These are phyloP conservation scores for Crypturellus undulatus DNA, from an alignment of 2,113 vertebrate genomes.

Conservation along the genomic window DNA sequence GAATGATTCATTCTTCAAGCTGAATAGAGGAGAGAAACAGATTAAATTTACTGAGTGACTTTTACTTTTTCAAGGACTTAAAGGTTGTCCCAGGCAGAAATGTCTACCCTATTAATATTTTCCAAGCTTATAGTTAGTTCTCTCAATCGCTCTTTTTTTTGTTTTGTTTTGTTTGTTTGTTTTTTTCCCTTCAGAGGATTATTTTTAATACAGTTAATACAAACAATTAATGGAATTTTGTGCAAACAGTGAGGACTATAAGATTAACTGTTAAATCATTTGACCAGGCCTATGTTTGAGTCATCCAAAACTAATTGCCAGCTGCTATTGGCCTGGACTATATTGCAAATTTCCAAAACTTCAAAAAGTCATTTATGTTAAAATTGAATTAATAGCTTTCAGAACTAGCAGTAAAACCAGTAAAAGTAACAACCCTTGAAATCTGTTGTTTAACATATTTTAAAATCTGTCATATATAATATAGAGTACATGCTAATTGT, in stretches of 20 bases:
- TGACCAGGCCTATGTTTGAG: background rate
- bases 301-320: background rate
- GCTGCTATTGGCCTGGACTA: background rate
- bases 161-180: no score
- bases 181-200: background rate
- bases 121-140: background rate
- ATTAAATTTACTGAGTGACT: conserved; percentile 42
- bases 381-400: background rate
- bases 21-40: conserved; percentile 31
- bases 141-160: background rate
- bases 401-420: background rate
- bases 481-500: background rate
- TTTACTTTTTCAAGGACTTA: conserved; percentile 2
- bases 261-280: background rate
- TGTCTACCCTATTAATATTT: background rate
- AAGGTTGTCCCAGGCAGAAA: conserved; percentile 53
- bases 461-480: background rate
- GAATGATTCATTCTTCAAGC: conserved; percentile 69
- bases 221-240: background rate
- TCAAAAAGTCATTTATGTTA: background rate
- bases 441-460: background rate
- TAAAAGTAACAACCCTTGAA: conserved; percentile 14
- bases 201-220: background rate
- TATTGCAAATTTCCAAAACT: background rate
- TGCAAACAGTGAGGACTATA: background rate